Evolutionary conservation across 2,113 vertebrate genomes (phyloP).

Genomic region (Heterochromis multidens): DNA sequence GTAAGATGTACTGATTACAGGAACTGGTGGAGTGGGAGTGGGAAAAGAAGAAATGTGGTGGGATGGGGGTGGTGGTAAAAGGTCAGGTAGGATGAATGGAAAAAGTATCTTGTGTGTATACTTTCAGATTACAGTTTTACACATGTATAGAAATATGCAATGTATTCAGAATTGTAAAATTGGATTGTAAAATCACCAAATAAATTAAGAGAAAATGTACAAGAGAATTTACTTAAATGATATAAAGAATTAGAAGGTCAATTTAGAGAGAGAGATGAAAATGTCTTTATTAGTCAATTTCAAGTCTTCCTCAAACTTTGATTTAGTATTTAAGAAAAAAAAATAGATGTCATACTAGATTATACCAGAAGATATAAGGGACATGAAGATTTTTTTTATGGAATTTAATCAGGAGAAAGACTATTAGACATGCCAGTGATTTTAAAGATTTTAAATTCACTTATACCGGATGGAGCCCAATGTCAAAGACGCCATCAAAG

Average conservation of each 20-base stretch:
- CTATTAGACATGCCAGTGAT: background rate
- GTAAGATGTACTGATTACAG: background rate
- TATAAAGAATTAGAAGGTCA: too few relatives aligned
- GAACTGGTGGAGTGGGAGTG: background rate
- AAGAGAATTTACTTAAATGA: background rate
- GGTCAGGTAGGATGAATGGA: background rate
- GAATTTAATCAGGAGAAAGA: too few relatives aligned
- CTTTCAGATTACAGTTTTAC: background rate
- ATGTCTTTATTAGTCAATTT: too few relatives aligned
- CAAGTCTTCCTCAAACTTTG: too few relatives aligned
- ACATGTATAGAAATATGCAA: background rate
- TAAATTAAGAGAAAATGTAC: rapidly evolving
- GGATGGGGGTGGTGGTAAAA: background rate
- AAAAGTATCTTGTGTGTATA: too few relatives aligned
- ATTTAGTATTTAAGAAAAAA: too few relatives aligned
- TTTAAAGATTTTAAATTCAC: background rate
- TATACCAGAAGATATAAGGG: too few relatives aligned
- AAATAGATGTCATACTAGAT: too few relatives aligned
- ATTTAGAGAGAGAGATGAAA: too few relatives aligned
- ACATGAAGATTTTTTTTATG: too few relatives aligned
- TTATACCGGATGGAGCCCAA: background rate
- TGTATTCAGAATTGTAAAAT: rapidly evolving
- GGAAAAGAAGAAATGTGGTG: background rate
- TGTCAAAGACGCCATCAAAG: background rate
- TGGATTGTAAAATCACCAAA: rapidly evolving